Base-by-base conservation (phyloP, 2,888 invertebrate species). In the Aelia acuminata region DNA sequence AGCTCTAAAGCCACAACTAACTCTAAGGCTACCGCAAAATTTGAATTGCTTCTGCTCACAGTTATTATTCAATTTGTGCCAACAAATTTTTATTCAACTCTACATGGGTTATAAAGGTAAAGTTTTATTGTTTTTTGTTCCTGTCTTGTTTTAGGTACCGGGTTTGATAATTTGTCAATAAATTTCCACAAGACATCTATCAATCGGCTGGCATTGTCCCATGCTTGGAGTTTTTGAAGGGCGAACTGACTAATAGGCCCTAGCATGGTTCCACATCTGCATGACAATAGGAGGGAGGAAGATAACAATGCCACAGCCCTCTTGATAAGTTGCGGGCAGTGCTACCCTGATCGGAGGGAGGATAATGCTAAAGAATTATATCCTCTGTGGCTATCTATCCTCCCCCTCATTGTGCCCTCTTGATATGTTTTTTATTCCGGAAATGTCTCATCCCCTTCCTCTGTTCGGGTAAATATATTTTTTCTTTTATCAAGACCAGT, bases 361-460 rank as follows among this genome's bases (percentile, higher is more conserved):
- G 75, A 75, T 75, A 75, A 39, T 75, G 75, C 75, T 75, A 18
- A 75, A 75, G 75, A 75, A 75, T 75, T 75, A 75, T 75, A 35
- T 7, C 35, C 75, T 39, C 39, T 39, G 22, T 39, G 39, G 35
- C 75, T 75, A 75, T 75, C 75, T 75, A 43, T 43, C 75, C 39
- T n/a, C 7, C 1, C 39, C 39, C 75, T 35, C 75, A 39, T 75
- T 75, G 75, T 75, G 75, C 10, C 15, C 39, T 35, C 75, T 22
- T 43, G 39, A 75, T 75, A 75, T 57, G 57, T 57, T 57, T 57
- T 57, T 57, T 57, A 57, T 57, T 57, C 26, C 57, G 57, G 26
- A 57, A 57, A 57, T n/a, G 26, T 57, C 8, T 57, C 8, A 4
- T n/a, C 57, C 26, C 13, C 57, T 57, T 3, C 26, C 26, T 26